A percentile compares a stretch with the other conserved stretches of the same genome.
Evolutionary conservation across 1,140 invertebrate genomes (phyloP).

Genomic region (Trichonephila clavata): DNA sequence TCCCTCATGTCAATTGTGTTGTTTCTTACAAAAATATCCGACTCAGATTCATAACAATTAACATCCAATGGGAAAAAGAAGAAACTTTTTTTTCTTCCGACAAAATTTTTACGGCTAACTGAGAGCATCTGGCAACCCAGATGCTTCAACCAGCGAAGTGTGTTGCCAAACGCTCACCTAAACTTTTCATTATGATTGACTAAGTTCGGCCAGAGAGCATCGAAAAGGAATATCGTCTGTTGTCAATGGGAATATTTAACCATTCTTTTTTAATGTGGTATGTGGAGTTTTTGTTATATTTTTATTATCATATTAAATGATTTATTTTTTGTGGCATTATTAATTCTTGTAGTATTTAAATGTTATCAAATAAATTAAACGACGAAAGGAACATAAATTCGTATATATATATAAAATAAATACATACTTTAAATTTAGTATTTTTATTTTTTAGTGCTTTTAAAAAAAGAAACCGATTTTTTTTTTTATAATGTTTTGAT

Average conservation of each 20-base stretch:
- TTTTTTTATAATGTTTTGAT: too few relatives aligned
- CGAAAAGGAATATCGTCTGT: background rate
- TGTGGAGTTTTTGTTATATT: background rate
- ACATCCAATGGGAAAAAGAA: background rate
- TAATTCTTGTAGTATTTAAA: too few relatives aligned
- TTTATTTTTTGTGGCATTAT: too few relatives aligned
- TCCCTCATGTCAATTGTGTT: background rate
- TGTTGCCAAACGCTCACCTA: background rate
- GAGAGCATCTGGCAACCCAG: background rate
- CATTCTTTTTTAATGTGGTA: background rate
- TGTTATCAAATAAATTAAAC: too few relatives aligned
- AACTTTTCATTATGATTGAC: slow-evolving; percentile 19
- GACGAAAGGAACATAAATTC: too few relatives aligned
- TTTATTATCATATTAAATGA: too few relatives aligned
- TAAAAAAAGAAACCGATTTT: too few relatives aligned
- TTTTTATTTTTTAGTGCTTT: too few relatives aligned
- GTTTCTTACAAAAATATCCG: background rate
- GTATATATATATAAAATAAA: too few relatives aligned
- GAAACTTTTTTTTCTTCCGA: background rate
- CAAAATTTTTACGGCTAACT: background rate
- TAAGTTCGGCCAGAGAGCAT: background rate
- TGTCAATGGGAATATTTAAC: background rate
- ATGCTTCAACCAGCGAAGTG: background rate
- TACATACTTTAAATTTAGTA: too few relatives aligned
- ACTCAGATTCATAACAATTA: background rate